phyloP scores from a whole-genome alignment of 2,888 invertebrate genomes.

The Coelogynopora nodosa region DNA sequence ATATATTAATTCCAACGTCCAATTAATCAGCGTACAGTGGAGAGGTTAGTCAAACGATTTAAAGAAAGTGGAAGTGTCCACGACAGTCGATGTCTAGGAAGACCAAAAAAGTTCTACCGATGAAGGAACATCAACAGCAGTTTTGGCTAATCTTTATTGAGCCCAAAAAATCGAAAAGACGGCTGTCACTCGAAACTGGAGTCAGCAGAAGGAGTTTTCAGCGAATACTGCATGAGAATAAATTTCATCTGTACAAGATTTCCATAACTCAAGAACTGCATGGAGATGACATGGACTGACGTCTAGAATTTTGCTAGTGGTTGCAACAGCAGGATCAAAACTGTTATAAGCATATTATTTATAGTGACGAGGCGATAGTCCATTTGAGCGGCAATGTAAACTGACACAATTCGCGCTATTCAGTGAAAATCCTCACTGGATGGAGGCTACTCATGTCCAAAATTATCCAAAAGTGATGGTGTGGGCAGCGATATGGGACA shows the following conservation, averaged over 20 bases:
- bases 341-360: background rate
- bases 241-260: conserved; percentile 35
- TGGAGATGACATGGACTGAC: conserved; percentile 32
- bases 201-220: conserved; percentile 19
- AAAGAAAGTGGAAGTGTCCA: conserved; percentile 36
- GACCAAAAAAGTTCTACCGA: conserved; percentile 20
- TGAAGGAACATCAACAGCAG: background rate
- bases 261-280: conserved; percentile 34
- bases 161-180: background rate
- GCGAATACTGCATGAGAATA: conserved; percentile 25
- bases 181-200: conserved; percentile 27
- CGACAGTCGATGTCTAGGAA: conserved; percentile 20
- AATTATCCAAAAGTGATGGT: conserved; percentile 36
- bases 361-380: background rate
- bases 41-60: conserved; percentile 8
- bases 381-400: conserved; percentile 29
- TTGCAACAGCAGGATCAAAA: conserved; percentile 25
- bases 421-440: conserved; percentile 29
- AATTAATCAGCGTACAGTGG: conserved; percentile 26
- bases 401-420: conserved; percentile 22
- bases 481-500: conserved; percentile 21
- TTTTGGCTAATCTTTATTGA: conserved; percentile 17
- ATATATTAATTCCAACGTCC: background rate
- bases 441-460: conserved; percentile 35
- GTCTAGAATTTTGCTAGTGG: background rate